Conservation (phyloP, 2,888 invertebrate species). For the Ptycholaimellus sp. region DNA sequence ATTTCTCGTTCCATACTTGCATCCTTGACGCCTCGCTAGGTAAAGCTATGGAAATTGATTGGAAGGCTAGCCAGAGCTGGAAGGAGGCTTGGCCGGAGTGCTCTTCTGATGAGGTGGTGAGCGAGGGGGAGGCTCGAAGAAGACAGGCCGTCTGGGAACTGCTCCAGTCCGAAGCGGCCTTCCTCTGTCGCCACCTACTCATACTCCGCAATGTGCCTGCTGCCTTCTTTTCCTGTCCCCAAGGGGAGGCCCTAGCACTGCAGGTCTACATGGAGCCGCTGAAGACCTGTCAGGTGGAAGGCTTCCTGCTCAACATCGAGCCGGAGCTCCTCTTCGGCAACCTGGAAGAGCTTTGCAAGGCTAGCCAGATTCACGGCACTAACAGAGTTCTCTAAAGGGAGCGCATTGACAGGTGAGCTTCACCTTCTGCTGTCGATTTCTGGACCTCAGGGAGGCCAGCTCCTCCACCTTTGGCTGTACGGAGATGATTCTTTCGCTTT, state of each 20-base stretch:
- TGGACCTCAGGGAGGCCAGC: neutral
- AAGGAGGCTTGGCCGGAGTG: too few relatives aligned
- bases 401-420: slow-evolving; percentile 37
- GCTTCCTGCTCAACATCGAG: slow-evolving; percentile 39
- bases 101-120: too few relatives aligned
- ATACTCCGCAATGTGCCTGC: slow-evolving; percentile 36
- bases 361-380: slow-evolving; percentile 18
- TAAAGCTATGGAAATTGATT: neutral
- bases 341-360: slow-evolving; percentile 38
- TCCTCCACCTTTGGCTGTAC: slow-evolving; percentile 27
- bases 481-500: slow-evolving; percentile 35
- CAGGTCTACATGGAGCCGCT: slow-evolving; percentile 41
- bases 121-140: too few relatives aligned
- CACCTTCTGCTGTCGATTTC: slow-evolving; percentile 31
- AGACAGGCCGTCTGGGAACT: slow-evolving; percentile 41
- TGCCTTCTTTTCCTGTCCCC: too few relatives aligned
- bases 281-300: slow-evolving; percentile 41
- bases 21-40: neutral
- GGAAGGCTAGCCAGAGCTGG: too few relatives aligned
- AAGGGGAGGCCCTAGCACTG: slow-evolving; percentile 14
- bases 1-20: slow-evolving; percentile 11
- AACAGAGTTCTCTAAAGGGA: too few relatives aligned
- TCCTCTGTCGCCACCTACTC: slow-evolving; percentile 39
- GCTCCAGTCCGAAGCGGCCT: slow-evolving; percentile 39
- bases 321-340: slow-evolving; percentile 40